Evolutionary conservation across 2,888 invertebrate genomes (phyloP).

Genomic region (Spicauda simplicius): DNA sequence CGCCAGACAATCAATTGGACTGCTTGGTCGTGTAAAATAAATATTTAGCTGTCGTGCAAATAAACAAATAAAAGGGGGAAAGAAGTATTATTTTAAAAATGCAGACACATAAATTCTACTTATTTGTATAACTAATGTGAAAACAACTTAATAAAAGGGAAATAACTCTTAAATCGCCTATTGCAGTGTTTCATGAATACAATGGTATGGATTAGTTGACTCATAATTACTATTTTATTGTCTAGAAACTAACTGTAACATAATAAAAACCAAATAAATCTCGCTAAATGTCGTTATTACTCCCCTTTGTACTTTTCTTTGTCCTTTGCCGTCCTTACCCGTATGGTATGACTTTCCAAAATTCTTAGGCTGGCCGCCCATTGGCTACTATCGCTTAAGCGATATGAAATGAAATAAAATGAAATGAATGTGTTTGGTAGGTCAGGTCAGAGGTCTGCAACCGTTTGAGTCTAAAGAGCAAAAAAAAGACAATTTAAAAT

Average conservation of each 20-base stretch:
- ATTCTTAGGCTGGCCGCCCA: neutral
- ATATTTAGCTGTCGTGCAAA: no score
- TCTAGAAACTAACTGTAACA: neutral
- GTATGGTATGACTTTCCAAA: neutral
- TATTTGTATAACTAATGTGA: neutral
- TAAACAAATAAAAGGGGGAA: no score
- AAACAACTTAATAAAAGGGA: neutral
- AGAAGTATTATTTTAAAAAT: no score
- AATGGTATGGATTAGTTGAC: neutral
- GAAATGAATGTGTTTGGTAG: no score
- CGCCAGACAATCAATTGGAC: no score
- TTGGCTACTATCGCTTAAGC: no score
- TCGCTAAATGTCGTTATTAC: neutral
- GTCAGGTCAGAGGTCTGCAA: no score
- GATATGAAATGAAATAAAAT: no score
- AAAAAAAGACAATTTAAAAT: no score
- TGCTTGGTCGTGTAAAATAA: no score
- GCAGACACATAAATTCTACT: no score
- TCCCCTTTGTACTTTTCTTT: neutral
- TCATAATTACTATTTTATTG: neutral
- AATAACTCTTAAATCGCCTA: neutral
- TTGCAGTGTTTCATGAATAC: neutral
- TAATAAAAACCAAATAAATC: neutral
- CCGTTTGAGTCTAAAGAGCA: no score
- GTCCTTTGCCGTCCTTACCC: constrained; percentile 1